Evolutionary conservation across 2,888 invertebrate species (phyloP), one percentile per base, ranked within the genome.

Genomic region (Melieria picta): DNA sequence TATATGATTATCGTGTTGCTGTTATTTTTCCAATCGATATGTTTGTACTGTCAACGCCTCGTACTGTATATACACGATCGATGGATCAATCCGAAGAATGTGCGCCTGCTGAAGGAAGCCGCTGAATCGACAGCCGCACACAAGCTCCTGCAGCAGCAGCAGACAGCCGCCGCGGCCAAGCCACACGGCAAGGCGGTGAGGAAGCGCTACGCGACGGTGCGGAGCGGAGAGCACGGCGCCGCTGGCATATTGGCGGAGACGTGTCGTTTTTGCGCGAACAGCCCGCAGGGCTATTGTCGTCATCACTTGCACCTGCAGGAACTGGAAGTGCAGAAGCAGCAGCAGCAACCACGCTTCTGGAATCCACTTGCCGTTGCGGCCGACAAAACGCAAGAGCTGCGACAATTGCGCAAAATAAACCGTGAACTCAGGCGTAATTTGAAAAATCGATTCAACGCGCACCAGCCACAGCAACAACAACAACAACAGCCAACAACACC

Each of bases 1-100:
- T 83, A 80, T 83, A 86, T 86, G 86, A 86, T 86, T 86, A 83
- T 86, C 82, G 84, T 86, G 73, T 77, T 86, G 79, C 77, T 86
- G 73, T 77, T 86, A 78, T 83, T 86, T 76, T 85, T 86, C 72
- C 84, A 85, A 85, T 86, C 86, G 79, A 80, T 86, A 79, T 86
- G 86, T 79, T 81, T 85, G 74, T 86, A 84, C 76, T 84, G 86
- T 74, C 87, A 86, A 81, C 84, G 83, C 63, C 81, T 86, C 72
- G 84, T 86, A 72, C 79, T 86, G 75, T 78, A 80, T 76, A 78
- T 85, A 78, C 85, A 86, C 77, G 85, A 86, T 79, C 81, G 83
- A 81, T 86, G 87, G 83, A 82, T 86, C 74, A 86, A 87, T 77
- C 83, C 84, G 11, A 79, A 79, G 72, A 85, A 86, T 81, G 81